Percentiles rank a stretch among this genome's conserved stretches.
phyloP scores from a whole-genome alignment of 2,113 vertebrate species.

The Ginglymostoma cirratum region DNA sequence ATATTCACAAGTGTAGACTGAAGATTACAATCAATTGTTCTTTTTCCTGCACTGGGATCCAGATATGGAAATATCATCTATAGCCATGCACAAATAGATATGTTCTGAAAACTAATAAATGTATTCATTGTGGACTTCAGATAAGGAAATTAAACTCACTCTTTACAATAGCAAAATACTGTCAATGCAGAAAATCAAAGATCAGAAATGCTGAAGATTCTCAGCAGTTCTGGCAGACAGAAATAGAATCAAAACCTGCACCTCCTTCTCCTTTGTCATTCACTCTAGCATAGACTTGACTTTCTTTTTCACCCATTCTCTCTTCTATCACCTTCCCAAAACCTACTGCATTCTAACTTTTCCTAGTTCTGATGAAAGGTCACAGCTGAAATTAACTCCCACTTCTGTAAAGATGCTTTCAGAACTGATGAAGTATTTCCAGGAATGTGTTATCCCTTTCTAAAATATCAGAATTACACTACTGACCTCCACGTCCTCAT shows the following conservation, averaged over 20 bases:
- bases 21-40: constrained; percentile 24
- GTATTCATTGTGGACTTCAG: background rate
- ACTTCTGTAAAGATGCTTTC: too few relatives aligned
- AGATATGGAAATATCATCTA: background rate
- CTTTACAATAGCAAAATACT: background rate
- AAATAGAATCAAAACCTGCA: background rate
- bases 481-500: too few relatives aligned
- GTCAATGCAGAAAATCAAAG: background rate
- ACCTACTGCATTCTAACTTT: too few relatives aligned
- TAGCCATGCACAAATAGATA: background rate
- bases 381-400: too few relatives aligned
- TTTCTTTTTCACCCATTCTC: too few relatives aligned
- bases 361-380: too few relatives aligned
- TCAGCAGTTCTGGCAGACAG: background rate
- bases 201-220: background rate
- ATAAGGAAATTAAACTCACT: background rate
- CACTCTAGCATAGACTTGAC: too few relatives aligned
- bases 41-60: background rate
- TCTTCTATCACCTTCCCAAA: too few relatives aligned
- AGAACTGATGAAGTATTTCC: too few relatives aligned
- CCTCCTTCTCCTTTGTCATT: too few relatives aligned
- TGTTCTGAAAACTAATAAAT: background rate
- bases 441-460: too few relatives aligned
- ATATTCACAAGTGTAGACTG: background rate
- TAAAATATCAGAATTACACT: background rate